Conservation (phyloP, 2,888 invertebrate species). For the Scelioninae gen. 2 region DNA sequence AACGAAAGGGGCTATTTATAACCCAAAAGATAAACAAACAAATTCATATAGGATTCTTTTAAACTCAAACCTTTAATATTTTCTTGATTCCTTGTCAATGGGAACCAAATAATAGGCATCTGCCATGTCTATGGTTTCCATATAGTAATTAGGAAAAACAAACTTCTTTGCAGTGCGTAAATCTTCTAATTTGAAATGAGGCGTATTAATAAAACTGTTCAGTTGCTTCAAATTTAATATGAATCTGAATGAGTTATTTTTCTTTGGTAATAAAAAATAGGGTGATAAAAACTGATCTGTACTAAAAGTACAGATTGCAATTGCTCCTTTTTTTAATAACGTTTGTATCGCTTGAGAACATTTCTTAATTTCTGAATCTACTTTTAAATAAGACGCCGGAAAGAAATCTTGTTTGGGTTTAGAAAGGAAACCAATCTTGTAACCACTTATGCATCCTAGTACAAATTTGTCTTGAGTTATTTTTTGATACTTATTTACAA, state of each 20-base stretch:
- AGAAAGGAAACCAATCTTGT: neutral
- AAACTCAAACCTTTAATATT: too few species aligned
- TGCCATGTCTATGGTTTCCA: too few species aligned
- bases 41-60: too few species aligned
- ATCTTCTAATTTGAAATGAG: neutral
- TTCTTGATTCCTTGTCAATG: too few species aligned
- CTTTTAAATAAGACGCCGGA: conserved; percentile 1
- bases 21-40: too few species aligned
- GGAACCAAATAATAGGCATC: too few species aligned
- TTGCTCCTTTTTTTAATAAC: neutral
- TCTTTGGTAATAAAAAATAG: neutral
- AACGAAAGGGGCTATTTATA: too few species aligned
- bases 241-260: neutral
- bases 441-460: neutral
- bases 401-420: neutral
- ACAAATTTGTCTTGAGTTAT: neutral
- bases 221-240: neutral
- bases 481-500: neutral
- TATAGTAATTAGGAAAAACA: too few species aligned
- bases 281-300: conserved; percentile 3
- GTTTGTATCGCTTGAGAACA: too few species aligned
- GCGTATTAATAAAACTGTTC: neutral
- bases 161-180: neutral
- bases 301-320: neutral
- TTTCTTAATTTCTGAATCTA: neutral